Percentiles rank a stretch among this genome's conserved stretches.
Conservation (phyloP, 2,888 invertebrate species). For the Lymantria monacha region DNA sequence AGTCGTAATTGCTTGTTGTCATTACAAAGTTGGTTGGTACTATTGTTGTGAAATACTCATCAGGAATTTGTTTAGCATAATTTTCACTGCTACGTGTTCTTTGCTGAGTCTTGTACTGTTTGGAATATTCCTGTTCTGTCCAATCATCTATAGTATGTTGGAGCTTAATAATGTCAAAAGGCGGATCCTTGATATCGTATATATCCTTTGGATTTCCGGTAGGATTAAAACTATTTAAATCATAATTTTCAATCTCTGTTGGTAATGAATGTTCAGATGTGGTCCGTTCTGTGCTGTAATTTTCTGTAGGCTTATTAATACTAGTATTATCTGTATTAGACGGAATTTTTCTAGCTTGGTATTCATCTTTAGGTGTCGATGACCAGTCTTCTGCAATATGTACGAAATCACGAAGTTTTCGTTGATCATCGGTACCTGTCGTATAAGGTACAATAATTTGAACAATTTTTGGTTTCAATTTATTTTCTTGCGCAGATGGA, state of each 20-base stretch:
- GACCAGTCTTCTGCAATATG: conserved; percentile 71
- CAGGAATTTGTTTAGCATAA: conserved; percentile 89
- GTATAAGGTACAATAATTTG: conserved; percentile 93
- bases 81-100: conserved; percentile 79
- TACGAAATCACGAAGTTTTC: conserved; percentile 42
- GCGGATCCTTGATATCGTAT: conserved; percentile 76
- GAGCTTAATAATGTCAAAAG: conserved; percentile 87
- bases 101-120: conserved; percentile 70
- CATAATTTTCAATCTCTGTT: conserved; percentile 69
- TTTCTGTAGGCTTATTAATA: conserved; percentile 42
- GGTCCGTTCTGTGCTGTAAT: conserved; percentile 44
- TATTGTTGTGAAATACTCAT: conserved; percentile 87
- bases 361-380: conserved; percentile 53
- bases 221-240: conserved; percentile 73
- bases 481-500: conserved; percentile 41
- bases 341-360: conserved; percentile 77
- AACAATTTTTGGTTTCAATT: conserved; percentile 84
- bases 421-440: conserved; percentile 63
- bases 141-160: conserved; percentile 93
- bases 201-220: conserved; percentile 58
- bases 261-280: conserved; percentile 50
- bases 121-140: conserved; percentile 89
- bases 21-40: conserved; percentile 64
- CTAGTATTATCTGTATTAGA: conserved; percentile 48
- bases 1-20: conserved; percentile 55